A percentile compares a stretch with the other conserved stretches of the same genome.
These are phyloP conservation scores for Ctenosaura bakeri DNA, from an alignment of 2,797 vertebrate genomes.

Conservation along the genomic window DNA sequence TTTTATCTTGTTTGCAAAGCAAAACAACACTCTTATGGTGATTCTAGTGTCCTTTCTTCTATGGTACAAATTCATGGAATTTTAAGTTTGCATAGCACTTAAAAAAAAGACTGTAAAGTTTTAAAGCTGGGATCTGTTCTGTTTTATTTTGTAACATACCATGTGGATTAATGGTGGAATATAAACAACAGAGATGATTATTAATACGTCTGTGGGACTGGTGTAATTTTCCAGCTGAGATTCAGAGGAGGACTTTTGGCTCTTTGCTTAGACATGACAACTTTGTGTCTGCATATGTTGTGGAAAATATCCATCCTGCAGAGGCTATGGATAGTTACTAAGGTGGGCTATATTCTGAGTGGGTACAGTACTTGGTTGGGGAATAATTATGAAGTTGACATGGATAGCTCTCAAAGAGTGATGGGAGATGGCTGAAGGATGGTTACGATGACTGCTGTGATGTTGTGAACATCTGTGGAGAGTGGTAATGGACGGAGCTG, in stretches of 20 bases:
- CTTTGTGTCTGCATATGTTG: neutral
- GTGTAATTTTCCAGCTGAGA: constrained; percentile 17
- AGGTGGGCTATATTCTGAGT: neutral
- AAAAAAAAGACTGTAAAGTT: constrained; percentile 10
- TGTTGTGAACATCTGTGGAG: neutral
- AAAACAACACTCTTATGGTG: neutral
- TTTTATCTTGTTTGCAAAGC: constrained; percentile 3
- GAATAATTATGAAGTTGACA: neutral
- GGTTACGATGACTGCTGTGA: neutral
- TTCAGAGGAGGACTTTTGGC: neutral
- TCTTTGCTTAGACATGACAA: constrained; percentile 6
- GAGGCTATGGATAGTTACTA: neutral
- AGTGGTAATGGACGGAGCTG: neutral
- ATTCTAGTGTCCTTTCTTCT: constrained; percentile 13
- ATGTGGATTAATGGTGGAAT: constrained; percentile 29
- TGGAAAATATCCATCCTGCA: neutral
- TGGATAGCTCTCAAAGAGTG: neutral
- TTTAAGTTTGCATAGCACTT: constrained; percentile 22
- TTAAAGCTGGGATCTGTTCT: constrained; percentile 33
- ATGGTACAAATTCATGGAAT: constrained; percentile 13
- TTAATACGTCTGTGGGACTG: constrained; percentile 37
- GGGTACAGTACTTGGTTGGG: neutral
- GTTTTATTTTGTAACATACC: constrained; percentile 30
- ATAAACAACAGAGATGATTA: constrained; percentile 31
- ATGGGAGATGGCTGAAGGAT: neutral